These are phyloP conservation scores for Ptychoptera contaminata DNA, from an alignment of 2,888 invertebrate genomes.

Conservation along the genomic window DNA sequence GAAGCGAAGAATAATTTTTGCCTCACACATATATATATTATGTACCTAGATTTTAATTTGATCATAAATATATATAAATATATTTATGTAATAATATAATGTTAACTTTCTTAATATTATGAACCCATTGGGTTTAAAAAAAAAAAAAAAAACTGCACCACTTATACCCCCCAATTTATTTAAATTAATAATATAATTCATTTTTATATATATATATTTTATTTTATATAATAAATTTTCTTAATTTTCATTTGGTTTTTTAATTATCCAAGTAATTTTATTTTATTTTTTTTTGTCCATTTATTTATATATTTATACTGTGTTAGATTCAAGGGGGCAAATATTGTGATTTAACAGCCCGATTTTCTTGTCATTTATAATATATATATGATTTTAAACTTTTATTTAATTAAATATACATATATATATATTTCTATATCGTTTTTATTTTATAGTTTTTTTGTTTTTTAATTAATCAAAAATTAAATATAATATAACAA, in stretches of 20 bases:
- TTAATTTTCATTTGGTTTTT: neutral
- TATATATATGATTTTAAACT: neutral
- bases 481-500: neutral
- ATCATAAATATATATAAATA: too few species aligned
- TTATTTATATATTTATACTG: neutral
- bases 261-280: neutral
- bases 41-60: too few species aligned
- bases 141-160: constrained; percentile 23
- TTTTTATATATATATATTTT: constrained; percentile 6
- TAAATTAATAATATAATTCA: too few species aligned
- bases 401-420: constrained; percentile 6
- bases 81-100: constrained; percentile 1
- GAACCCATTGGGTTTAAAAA: constrained; percentile 33
- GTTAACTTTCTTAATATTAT: constrained; percentile 11
- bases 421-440: constrained; percentile 6
- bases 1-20: too few species aligned
- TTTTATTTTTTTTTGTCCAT: neutral
- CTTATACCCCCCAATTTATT: constrained; percentile 17
- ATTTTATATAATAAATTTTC: neutral
- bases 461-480: constrained; percentile 3
- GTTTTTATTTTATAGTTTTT: too few species aligned
- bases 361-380: constrained; percentile 7
- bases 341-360: constrained; percentile 14
- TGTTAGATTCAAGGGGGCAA: constrained; percentile 8
- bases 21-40: too few species aligned